phyloP scores from a whole-genome alignment of 1,140 invertebrate genomes.

The Amphibalanus amphitrite region DNA sequence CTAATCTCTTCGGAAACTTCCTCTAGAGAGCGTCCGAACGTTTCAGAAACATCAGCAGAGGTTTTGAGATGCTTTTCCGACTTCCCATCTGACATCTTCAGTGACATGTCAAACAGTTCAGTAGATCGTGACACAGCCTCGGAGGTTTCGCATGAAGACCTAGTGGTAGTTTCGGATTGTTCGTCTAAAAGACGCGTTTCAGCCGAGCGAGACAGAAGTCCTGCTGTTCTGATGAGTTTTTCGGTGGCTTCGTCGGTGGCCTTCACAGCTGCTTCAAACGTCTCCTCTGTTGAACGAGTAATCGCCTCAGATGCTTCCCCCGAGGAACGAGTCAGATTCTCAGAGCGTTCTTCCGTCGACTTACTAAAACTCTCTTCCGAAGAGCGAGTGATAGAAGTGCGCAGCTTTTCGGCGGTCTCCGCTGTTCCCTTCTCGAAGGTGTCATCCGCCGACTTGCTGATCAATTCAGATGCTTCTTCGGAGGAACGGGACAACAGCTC shows the following conservation, averaged over 20 bases:
- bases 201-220: background rate
- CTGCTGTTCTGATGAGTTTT: background rate
- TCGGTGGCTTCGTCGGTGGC: background rate
- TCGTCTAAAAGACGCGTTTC: background rate
- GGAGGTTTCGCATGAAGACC: background rate
- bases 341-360: background rate
- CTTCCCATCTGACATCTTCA: background rate
- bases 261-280: background rate
- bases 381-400: background rate
- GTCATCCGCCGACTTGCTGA: background rate
- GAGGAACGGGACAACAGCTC: background rate
- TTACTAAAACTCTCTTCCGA: background rate
- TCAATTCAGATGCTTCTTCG: background rate
- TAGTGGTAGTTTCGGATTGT: background rate
- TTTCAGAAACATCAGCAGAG: background rate
- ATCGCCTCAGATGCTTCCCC: background rate
- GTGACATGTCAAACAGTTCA: background rate
- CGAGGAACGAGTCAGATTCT: background rate
- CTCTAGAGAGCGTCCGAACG: background rate
- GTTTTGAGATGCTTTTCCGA: background rate
- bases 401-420: background rate
- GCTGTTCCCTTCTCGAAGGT: background rate
- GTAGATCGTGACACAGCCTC: background rate
- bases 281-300: background rate
- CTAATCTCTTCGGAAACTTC: background rate